Percentiles rank a stretch among this genome's conserved stretches.
These are phyloP conservation scores for Cryptocephalus moraei DNA, from an alignment of 2,888 invertebrate species.

Conservation along the genomic window DNA sequence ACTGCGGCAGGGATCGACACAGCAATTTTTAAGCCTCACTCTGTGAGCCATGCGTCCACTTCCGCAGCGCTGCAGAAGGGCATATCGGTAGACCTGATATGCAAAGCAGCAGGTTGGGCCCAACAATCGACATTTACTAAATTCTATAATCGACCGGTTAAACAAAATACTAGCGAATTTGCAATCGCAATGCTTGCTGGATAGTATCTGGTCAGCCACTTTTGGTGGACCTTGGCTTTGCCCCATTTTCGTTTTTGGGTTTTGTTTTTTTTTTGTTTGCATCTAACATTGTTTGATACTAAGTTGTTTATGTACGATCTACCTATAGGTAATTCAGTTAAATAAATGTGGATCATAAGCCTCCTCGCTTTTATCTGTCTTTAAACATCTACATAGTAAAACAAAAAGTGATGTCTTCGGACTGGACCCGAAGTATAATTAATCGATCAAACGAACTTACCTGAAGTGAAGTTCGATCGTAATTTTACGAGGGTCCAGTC, in stretches of 20 bases:
- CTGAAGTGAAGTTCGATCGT: slow-evolving; percentile 9
- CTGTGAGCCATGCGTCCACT: slow-evolving; percentile 5
- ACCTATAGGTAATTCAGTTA: too few species aligned
- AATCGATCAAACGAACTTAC: slow-evolving; percentile 11
- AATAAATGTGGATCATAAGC: too few species aligned
- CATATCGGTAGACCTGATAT: neutral
- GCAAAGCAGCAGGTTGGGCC: neutral
- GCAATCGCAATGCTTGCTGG: neutral
- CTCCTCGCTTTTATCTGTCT: neutral
- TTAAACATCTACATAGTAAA: slow-evolving; percentile 10
- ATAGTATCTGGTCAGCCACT: too few species aligned
- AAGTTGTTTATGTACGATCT: too few species aligned
- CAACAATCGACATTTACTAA: neutral
- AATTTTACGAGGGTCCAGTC: slow-evolving; percentile 11
- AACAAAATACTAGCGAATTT: neutral
- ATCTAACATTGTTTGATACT: too few species aligned
- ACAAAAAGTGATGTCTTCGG: slow-evolving; percentile 3
- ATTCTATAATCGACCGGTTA: neutral
- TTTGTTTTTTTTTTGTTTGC: too few species aligned
- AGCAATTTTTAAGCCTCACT: slow-evolving; percentile 5
- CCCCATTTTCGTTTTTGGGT: too few species aligned
- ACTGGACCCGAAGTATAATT: slow-evolving; percentile 10
- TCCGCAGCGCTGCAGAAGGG: slow-evolving; percentile 2
- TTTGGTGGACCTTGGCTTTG: too few species aligned
- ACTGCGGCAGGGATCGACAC: slow-evolving; percentile 3